Base-by-base conservation (phyloP, 1,140 invertebrate genomes). In the Dendroctonus ponderosae region DNA sequence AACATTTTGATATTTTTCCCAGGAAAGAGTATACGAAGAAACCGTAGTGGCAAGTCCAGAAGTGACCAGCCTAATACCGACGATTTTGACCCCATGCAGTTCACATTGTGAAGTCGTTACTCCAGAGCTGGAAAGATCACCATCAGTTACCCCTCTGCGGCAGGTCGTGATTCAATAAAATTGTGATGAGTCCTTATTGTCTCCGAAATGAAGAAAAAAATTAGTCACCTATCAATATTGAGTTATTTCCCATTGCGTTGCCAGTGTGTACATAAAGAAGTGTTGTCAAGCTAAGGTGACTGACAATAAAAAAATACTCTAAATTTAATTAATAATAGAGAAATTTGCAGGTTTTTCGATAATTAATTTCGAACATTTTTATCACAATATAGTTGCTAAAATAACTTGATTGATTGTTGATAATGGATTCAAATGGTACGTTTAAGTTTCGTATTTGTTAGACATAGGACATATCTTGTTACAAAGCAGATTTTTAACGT, bases 41-140 rank as follows among this genome's bases (percentile, higher is more conserved):
- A 79, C 77, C 26, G 82, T 81, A 2, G 83, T 82, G 68, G 84
- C 82, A 72, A 83, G 83, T 67, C 81, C 83, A 15, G 83, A 85
- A 75, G 81, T 83, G 46, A 81, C 82, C 0, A 84, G 82, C 69
- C 66, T 85, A 40, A 80, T 85, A 60, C 82, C 82, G 11, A 73
- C 72, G 6, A 75, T 77, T 14, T 76, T 82, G 38, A 80, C 82
- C 5, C 81, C 81, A 8, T 82, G 80, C 51, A 81, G 78, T 48
- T 80, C 78, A 39, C 79, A 79, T 58, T 70, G 80, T 72, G 68
- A 80, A 59, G 70, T 78, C 71, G 60, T 80, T 73, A 68, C 82
- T 72, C 67, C 81, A 6, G 82, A 79, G 72, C 63, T 80, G 65
- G 78, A 78, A 53, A 72, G 77, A 15, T 79, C 82, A 5, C 82